phyloP scores from a whole-genome alignment of 1,140 invertebrate species.

The Adelges cooleyi region DNA sequence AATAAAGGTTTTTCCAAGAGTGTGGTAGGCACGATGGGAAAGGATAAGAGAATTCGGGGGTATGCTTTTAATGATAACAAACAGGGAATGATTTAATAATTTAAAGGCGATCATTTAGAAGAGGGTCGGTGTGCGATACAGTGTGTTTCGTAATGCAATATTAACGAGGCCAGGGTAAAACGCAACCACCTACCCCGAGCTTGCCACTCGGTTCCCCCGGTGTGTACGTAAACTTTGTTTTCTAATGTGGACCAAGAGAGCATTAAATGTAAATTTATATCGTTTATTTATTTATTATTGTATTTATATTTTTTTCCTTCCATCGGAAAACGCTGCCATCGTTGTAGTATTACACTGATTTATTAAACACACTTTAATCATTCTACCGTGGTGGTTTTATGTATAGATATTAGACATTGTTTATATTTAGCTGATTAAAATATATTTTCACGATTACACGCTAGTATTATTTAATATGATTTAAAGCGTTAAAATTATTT shows the following conservation, averaged over 20 bases:
- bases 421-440: too few species aligned
- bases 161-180: constrained; percentile 10
- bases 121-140: neutral
- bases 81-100: constrained; percentile 11
- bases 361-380: too few species aligned
- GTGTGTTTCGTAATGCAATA: constrained; percentile 15
- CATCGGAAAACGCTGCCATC: too few species aligned
- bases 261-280: neutral
- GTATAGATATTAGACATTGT: too few species aligned
- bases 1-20: too few species aligned
- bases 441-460: too few species aligned
- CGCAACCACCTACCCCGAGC: neutral
- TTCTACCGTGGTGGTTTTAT: too few species aligned
- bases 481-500: too few species aligned
- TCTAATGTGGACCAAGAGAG: neutral
- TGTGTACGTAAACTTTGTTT: neutral
- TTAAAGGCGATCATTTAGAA: constrained; percentile 8
- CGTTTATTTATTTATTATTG: neutral
- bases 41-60: too few species aligned
- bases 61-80: constrained; percentile 2
- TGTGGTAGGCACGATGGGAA: too few species aligned
- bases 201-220: neutral
- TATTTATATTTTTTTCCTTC: neutral
- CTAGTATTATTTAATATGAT: too few species aligned
- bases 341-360: too few species aligned